These are phyloP conservation scores for Megalops cyprinoides DNA, from an alignment of 2,797 vertebrate genomes.

Conservation along the genomic window DNA sequence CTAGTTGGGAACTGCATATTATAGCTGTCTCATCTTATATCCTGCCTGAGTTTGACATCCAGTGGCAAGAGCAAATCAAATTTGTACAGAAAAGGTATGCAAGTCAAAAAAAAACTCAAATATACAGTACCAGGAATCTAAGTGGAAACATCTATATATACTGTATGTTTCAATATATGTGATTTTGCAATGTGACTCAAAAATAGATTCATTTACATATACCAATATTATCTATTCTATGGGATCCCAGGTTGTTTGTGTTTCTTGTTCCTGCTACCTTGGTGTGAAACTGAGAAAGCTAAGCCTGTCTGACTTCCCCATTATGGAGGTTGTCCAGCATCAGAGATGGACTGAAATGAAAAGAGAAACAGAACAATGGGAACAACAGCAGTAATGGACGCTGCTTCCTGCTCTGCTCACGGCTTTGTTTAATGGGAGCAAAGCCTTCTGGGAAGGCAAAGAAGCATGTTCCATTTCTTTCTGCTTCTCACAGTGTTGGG, in stretches of 20 bases:
- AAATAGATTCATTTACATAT: no score
- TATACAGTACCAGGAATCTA: no score
- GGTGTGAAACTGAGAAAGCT: constrained; percentile 17
- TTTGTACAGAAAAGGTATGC: neutral
- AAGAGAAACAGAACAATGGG: constrained; percentile 37
- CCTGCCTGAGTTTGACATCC: neutral
- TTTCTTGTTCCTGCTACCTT: constrained; percentile 20
- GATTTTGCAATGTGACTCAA: no score
- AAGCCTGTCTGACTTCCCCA: constrained; percentile 56
- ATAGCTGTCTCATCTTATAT: neutral
- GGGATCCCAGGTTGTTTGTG: neutral
- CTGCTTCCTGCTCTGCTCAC: neutral
- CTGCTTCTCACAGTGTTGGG: neutral
- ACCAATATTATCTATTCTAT: neutral
- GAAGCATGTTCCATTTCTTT: neutral
- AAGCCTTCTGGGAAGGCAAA: neutral
- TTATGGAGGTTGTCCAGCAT: constrained; percentile 51
- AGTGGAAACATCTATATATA: no score
- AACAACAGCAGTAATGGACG: neutral
- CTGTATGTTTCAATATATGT: no score
- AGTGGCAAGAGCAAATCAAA: neutral
- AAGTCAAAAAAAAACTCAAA: neutral
- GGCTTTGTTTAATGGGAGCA: neutral
- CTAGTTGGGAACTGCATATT: neutral
- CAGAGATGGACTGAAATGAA: constrained; percentile 38